Base-by-base conservation (phyloP, 2,113 vertebrate species). In the Aix galericulata region DNA sequence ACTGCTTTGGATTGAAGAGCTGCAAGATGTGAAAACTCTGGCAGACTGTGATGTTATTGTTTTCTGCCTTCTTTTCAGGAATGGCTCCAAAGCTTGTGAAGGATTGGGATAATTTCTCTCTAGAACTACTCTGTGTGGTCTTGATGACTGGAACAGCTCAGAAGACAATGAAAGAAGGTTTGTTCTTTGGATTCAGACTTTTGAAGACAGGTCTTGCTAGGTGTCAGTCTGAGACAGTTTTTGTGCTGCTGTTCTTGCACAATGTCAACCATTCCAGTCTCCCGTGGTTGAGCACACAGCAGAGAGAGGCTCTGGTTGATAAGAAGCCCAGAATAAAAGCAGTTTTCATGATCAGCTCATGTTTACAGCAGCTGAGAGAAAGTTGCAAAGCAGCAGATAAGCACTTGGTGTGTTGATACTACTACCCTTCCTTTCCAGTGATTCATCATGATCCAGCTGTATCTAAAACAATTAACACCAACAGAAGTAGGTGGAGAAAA, bases 31-130 rank as follows among this genome's bases (percentile, higher is more conserved):
- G 21, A 93, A 68, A 16, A 60, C 15, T 56, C 13, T 17, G 6
- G 32, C 31, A 86, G 90, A 81, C 59, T 21, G 7, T 42, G 8
- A 71, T 50, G 17, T 27, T 86, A 62, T 3, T 86, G 12, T 21
- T 67, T 78, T 82, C 17, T 78, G 77, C 6, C 46, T 78, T 92
- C 23, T 23, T 22, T 93, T 87, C 46, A 69, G 44, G 14, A 93
- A 86, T n/a, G 44, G 16, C 53, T 91, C 27, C 32, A n/a, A 48
- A 84, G 12, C 68, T 3, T 6, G 4, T 48, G 79, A 76, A 5
- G 17, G 21, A 42, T 53, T 67, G 25, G 11, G 52, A 6, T 20
- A 78, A 60, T 7, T 72, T 91, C 32, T 64, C 32, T 55, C 42
- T 63, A 38, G 20, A 90, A 69, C 14, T 34, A 25, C 4, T 78